These are phyloP conservation scores for Callorhinus ursinus DNA, from an alignment of 2,113 vertebrate genomes.

Conservation along the genomic window DNA sequence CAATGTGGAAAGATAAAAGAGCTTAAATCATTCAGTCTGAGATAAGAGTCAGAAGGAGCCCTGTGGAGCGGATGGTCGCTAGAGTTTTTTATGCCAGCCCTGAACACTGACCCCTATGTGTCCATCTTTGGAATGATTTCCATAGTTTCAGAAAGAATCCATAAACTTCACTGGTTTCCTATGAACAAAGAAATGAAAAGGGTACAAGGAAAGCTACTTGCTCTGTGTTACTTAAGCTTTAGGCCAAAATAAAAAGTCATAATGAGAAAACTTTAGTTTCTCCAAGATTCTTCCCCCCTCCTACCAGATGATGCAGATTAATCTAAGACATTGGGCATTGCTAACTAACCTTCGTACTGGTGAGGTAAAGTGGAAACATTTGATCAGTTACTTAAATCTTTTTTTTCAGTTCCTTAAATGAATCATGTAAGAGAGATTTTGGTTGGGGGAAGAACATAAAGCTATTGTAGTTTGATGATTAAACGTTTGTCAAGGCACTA, in stretches of 20 bases:
- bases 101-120: neutral
- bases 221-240: neutral
- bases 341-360: neutral
- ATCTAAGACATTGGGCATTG: neutral
- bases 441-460: neutral
- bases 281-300: neutral
- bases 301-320: neutral
- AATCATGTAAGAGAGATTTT: neutral
- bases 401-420: neutral
- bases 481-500: neutral
- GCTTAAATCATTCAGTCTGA: neutral
- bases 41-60: neutral
- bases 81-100: neutral
- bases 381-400: slow-evolving; percentile 1
- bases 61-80: neutral
- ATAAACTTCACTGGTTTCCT: neutral
- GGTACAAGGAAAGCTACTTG: neutral
- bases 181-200: neutral
- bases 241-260: neutral
- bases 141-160: neutral
- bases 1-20: neutral
- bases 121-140: neutral
- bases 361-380: neutral
- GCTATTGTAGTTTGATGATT: neutral
- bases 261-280: neutral